Percentiles rank a stretch among this genome's conserved stretches.
Evolutionary conservation across 2,797 vertebrate genomes (phyloP).

Genomic region (Notoglanidium macrostoma): DNA sequence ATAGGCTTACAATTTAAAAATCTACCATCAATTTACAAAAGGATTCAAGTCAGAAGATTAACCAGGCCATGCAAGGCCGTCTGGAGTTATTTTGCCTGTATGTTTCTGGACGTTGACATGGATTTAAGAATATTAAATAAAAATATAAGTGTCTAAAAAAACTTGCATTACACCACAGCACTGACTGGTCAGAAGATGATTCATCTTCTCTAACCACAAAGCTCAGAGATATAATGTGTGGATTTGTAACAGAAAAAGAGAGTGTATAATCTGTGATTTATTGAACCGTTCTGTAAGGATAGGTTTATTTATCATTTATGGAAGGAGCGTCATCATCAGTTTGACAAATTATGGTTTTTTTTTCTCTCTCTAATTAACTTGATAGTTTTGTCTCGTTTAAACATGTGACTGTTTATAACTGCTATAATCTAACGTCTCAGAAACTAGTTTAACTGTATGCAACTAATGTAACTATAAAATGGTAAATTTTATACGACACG

Average conservation of each 20-base stretch:
- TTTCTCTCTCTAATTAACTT: not conserved
- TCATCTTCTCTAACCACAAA: not conserved
- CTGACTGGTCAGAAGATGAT: not conserved
- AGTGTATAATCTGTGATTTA: not conserved
- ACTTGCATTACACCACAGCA: not conserved
- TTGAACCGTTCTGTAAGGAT: not conserved
- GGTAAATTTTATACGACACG: no score
- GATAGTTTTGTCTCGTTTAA: no score
- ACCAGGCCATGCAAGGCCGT: not conserved
- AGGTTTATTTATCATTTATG: not conserved
- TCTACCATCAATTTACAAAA: not conserved
- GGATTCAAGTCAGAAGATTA: not conserved
- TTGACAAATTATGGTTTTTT: not conserved
- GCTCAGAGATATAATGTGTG: not conserved
- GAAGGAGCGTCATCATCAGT: not conserved
- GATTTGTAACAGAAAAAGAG: not conserved
- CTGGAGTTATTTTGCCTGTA: not conserved
- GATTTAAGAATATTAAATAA: not conserved
- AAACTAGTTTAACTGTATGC: not conserved
- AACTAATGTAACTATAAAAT: not conserved
- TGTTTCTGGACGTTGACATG: not conserved
- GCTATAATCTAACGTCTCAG: not conserved
- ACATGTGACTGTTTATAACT: not conserved
- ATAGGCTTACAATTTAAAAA: not conserved
- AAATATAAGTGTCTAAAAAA: not conserved